These are phyloP conservation scores for Pardalotus punctatus DNA, from an alignment of 2,113 vertebrate species.

Conservation along the genomic window DNA sequence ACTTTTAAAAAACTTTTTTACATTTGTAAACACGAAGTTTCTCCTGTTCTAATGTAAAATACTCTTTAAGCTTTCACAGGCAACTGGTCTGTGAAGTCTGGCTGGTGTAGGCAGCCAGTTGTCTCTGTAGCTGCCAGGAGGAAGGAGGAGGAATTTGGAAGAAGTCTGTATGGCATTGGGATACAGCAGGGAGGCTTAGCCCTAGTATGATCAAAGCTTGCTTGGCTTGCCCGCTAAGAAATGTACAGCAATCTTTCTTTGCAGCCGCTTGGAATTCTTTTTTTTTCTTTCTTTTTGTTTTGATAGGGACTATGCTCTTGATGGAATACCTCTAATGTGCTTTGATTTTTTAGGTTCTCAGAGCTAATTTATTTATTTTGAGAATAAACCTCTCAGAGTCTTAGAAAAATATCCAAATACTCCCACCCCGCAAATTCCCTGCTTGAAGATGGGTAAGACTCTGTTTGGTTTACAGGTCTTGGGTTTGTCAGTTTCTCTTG, in stretches of 20 bases:
- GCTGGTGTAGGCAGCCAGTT: neutral
- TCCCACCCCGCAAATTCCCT: rapidly evolving
- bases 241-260: neutral
- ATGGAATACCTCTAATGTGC: neutral
- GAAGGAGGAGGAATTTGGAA: neutral
- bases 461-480: neutral
- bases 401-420: neutral
- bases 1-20: neutral
- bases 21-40: neutral
- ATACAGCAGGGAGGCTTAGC: neutral
- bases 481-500: neutral
- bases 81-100: conserved; percentile 5
- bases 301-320: neutral
- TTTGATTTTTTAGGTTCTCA: neutral
- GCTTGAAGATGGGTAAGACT: neutral
- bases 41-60: neutral
- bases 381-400: neutral
- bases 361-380: neutral
- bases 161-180: neutral
- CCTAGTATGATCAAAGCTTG: neutral
- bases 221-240: neutral
- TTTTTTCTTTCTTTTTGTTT: neutral
- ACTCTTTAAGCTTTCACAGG: neutral
- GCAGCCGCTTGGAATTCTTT: neutral
- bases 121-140: neutral